These are phyloP conservation scores for Meiosimyza platycephala DNA, from an alignment of 2,888 invertebrate species.

Conservation along the genomic window DNA sequence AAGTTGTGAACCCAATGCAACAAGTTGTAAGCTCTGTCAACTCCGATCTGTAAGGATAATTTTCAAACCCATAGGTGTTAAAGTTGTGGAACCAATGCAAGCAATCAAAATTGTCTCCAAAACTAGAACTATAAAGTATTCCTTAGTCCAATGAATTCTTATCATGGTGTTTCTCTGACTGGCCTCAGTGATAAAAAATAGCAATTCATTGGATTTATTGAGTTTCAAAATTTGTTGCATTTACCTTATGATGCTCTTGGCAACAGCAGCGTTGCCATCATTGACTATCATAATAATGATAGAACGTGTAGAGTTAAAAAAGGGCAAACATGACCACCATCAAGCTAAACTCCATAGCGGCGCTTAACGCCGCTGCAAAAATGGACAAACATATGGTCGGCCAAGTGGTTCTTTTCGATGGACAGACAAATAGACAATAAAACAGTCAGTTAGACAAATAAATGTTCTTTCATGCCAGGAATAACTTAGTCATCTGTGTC, in stretches of 20 bases:
- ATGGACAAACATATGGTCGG: not conserved
- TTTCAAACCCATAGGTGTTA: no score
- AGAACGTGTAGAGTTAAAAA: constrained; percentile 19
- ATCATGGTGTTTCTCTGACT: no score
- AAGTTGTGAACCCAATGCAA: no score
- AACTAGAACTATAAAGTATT: no score
- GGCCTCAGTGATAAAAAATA: no score
- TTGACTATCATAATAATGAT: constrained; percentile 4
- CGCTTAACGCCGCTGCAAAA: not conserved
- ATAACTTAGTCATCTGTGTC: not conserved
- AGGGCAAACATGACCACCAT: constrained; percentile 29
- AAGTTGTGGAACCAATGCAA: no score
- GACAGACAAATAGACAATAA: not conserved
- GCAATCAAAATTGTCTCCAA: no score
- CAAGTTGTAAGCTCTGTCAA: no score
- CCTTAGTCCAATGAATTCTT: no score
- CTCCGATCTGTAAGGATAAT: no score
- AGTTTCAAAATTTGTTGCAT: no score
- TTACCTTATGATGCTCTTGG: not conserved
- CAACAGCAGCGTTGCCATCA: not conserved
- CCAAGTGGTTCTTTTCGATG: not conserved
- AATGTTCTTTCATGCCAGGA: not conserved
- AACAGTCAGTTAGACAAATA: not conserved
- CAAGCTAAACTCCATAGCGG: constrained; percentile 1
- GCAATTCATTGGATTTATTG: no score